Base-by-base conservation (phyloP, 2,113 vertebrate genomes). In the Gymnarchus niloticus region DNA sequence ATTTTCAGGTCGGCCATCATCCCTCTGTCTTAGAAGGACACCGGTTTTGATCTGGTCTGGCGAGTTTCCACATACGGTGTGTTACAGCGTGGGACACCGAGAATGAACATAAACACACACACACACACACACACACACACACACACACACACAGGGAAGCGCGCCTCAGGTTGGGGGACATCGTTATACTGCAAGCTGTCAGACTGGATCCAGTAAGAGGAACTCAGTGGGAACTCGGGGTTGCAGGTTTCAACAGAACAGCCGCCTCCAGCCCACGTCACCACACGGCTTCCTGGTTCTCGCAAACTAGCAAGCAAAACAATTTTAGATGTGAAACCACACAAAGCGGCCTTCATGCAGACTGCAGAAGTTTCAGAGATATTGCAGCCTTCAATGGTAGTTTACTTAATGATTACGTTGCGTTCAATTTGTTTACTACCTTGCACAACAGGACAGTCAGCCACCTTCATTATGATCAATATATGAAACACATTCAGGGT, bases 141-240 rank as follows among this genome's bases (percentile, higher is more conserved):
- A 83, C 52, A 83, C n/a, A 83, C 52, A 57, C n/a, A 57, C 52
- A 83, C 19, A 80, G 0, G n/a, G n/a, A n/a, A n/a, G n/a, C n/a
- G n/a, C n/a, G n/a, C n/a, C n/a, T n/a, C n/a, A n/a, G n/a, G n/a
- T n/a, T n/a, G 19, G 59, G 19, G 8, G 19, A 65, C 59, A 65
- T 9, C 4, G 57, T 61, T 23, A 61, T 14, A 54, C 52, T 3
- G 12, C 49, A 46, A 19, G 23, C 21, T 49, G 41, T 51, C n/a
- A 52, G n/a, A 33, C 44, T 54, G 49, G 51, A 25, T 17, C 25
- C 25, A 54, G 80, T 52, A 54, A 52, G 80, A 56, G 49, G 80
- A 82, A 81, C 44, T 49, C 21, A 81, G 77, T 81, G 77, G 44
- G 77, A 81, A 28, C 77, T 81, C 23, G 49, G 46, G 41, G 33